phyloP scores from a whole-genome alignment of 2,113 vertebrate species.

The Cichladusa arquata region DNA sequence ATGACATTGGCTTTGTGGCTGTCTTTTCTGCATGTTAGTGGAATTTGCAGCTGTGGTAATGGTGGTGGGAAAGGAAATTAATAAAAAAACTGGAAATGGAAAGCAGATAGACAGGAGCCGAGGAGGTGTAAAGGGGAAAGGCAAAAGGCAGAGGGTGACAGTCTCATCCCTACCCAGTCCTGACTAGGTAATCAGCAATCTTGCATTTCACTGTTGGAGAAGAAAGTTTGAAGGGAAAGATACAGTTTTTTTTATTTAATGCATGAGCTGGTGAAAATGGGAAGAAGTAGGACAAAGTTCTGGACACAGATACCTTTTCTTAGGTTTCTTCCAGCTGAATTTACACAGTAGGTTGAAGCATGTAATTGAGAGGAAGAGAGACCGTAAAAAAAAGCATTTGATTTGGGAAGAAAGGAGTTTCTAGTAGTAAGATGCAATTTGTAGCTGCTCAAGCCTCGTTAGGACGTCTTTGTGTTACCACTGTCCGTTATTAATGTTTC shows the following conservation, averaged over 20 bases:
- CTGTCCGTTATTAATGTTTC: not conserved
- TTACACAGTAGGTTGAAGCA: rapidly evolving
- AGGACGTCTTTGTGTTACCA: not conserved
- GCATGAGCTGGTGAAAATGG: not conserved
- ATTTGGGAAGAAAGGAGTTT: not conserved
- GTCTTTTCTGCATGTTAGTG: not conserved
- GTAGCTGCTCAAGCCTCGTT: not conserved
- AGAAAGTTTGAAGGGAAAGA: not conserved
- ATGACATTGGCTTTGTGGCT: not conserved
- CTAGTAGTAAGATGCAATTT: not conserved
- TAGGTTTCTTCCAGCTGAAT: not conserved
- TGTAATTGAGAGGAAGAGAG: not conserved
- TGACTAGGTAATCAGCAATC: not conserved
- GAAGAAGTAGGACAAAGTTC: not conserved
- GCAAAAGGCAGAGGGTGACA: not conserved
- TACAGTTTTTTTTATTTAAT: not conserved
- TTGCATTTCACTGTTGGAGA: not conserved
- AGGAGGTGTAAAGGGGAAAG: not conserved
- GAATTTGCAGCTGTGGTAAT: not conserved
- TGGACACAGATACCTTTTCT: not conserved
- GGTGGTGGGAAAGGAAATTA: not conserved
- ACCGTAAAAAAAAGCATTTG: not conserved
- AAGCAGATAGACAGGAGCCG: not conserved
- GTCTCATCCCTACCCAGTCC: not conserved
- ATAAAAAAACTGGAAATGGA: not conserved